Evolutionary conservation across 1,140 invertebrate species (phyloP), one percentile per base, ranked within the genome.

Genomic region (Eurosta solidaginis): DNA sequence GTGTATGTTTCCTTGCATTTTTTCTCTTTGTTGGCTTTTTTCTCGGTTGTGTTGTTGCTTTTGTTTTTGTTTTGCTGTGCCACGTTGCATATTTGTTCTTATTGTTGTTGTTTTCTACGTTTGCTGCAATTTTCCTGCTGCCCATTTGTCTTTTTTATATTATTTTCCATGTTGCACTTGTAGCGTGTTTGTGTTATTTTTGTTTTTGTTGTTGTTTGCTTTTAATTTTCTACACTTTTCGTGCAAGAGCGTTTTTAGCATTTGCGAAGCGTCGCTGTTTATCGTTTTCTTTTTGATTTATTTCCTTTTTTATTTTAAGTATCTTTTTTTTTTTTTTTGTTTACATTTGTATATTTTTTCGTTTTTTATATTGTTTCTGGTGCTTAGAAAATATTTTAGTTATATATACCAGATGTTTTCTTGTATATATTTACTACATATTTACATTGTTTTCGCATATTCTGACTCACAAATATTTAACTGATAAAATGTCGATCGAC

Each of bases 191-290:
- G 27, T 47, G 25, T 5, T 27, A 25, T 73, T 20, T 14, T 73
- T 5, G 36, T 29, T 47, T 17, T 44, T 14, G 20, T 7, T 74
- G 44, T 45, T 45, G 44, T 74, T 74, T 74, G 40, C 40, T 74
- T 74, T 74, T 74, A 74, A 45, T 74, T 74, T 74, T 47, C 40
- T 47, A 74, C 73, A 22, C 27, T 74, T 74, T 74, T 74, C 44
- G 40, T 74, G 22, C 42, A 74, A 74, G 45, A 47, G 45, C 45
- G 44, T 22, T 74, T 47, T 74, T 45, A 29, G 44, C 44, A 74
- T 74, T 74, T 74, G 29, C 44, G 73, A 10, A 47, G 44, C 73
- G 59, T 68, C 59, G 59, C 59, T 33, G 59, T 33, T 68, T 68
- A 40, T 40, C 40, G 59, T 20, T 68, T 17, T n/a, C 33, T 68